Evolutionary conservation across 2,888 invertebrate genomes (phyloP).

Genomic region (Melanostoma mellinum): DNA sequence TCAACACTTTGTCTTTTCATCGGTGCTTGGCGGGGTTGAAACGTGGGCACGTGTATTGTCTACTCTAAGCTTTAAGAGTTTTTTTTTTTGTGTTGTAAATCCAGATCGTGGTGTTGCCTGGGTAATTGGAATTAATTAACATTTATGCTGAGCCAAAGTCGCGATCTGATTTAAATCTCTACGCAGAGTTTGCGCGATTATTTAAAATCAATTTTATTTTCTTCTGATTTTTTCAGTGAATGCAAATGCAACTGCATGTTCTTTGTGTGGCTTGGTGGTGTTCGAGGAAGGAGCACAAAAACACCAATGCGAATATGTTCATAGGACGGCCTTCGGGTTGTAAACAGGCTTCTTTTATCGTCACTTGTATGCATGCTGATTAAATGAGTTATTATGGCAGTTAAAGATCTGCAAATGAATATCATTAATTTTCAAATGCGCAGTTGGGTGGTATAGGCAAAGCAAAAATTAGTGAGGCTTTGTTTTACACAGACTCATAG

Average conservation of each 20-base stretch:
- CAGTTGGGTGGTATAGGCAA: constrained; percentile 30
- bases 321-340: constrained; percentile 43
- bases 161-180: constrained; percentile 63
- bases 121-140: constrained; percentile 61
- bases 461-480: constrained; percentile 19
- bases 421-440: constrained; percentile 31
- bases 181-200: constrained; percentile 40
- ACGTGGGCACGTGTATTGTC: neutral
- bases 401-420: constrained; percentile 58
- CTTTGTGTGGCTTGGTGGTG: neutral
- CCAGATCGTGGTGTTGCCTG: constrained; percentile 56
- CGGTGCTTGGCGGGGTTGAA: constrained; percentile 14
- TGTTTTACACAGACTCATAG: neutral
- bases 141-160: constrained; percentile 54
- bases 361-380: constrained; percentile 48
- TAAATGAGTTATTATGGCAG: constrained; percentile 66
- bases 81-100: neutral
- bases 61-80: neutral
- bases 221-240: neutral
- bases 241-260: neutral
- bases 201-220: constrained; percentile 3
- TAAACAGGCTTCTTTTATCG: constrained; percentile 31
- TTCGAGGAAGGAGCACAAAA: constrained; percentile 53
- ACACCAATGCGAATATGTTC: neutral
- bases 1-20: constrained; percentile 55